A percentile compares a stretch with the other conserved stretches of the same genome.
Conservation (phyloP, 2,113 vertebrate species). For the Sturnus vulgaris region DNA sequence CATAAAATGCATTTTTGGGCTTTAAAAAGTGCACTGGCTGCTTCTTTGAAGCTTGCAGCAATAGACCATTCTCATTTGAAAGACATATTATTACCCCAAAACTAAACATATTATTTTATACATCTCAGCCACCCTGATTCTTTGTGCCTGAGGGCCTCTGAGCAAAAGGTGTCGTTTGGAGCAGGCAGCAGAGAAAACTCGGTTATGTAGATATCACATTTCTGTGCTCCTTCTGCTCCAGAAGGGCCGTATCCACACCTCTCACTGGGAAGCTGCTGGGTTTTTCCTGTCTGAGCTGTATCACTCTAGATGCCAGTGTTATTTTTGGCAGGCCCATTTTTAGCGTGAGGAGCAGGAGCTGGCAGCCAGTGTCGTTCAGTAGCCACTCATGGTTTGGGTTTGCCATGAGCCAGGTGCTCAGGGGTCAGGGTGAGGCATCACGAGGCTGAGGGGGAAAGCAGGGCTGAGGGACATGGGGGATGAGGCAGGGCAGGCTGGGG, state of each 20-base stretch:
- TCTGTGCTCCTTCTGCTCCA: conserved; percentile 12
- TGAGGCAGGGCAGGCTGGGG: background rate
- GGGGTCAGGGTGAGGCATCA: background rate
- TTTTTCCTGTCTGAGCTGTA: background rate
- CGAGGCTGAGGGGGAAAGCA: background rate
- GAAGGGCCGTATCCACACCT: background rate
- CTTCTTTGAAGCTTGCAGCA: conserved; percentile 17
- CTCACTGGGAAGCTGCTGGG: background rate
- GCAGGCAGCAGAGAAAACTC: conserved; percentile 7
- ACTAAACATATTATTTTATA: conserved; percentile 32
- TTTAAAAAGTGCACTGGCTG: conserved; percentile 31
- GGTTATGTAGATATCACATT: background rate
- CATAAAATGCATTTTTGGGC: conserved; percentile 42
- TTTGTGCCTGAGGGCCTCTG: conserved; percentile 3
- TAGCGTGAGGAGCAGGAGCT: background rate
- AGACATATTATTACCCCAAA: conserved; percentile 25
- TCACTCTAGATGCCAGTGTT: background rate
- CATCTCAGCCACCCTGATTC: background rate
- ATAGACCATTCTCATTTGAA: conserved; percentile 26
- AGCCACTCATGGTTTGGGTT: background rate
- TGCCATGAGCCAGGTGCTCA: background rate
- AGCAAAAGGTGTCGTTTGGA: conserved; percentile 41
- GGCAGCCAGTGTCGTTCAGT: background rate
- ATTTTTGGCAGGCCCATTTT: background rate
- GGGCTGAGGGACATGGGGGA: fast-evolving